Conservation (phyloP, 2,888 invertebrate species). For the Sisyra nigra region DNA sequence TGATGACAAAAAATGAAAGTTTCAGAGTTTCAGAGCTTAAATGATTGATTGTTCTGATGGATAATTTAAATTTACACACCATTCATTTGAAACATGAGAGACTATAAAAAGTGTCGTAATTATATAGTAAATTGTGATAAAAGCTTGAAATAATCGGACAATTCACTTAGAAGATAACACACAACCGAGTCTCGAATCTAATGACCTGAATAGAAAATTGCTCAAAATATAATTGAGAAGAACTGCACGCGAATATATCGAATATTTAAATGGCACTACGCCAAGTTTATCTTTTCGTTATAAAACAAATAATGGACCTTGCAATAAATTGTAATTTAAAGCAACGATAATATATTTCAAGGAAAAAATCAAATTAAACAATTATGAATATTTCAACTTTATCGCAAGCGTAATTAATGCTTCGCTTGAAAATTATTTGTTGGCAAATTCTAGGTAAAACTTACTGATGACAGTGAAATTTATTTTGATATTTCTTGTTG, state of each 20-base stretch:
- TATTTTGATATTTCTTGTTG: conserved; percentile 54
- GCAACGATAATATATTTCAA: neutral
- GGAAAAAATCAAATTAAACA: neutral
- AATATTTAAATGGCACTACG: neutral
- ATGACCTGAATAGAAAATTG: neutral
- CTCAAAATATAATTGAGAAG: neutral
- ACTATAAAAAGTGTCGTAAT: too few relatives aligned
- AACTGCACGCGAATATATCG: neutral
- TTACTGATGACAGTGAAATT: conserved; percentile 60
- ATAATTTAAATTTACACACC: too few relatives aligned
- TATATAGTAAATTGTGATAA: too few relatives aligned
- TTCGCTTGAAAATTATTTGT: neutral
- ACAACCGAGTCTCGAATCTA: neutral
- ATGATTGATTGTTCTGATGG: too few relatives aligned
- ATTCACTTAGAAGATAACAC: too few relatives aligned
- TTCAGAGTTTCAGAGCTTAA: too few relatives aligned
- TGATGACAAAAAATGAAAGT: too few relatives aligned
- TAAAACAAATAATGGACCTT: too few relatives aligned
- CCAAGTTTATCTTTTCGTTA: too few relatives aligned
- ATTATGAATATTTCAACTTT: neutral
- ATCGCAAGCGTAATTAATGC: neutral
- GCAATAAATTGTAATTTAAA: too few relatives aligned
- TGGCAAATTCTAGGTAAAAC: conserved; percentile 21
- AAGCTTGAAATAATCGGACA: too few relatives aligned
- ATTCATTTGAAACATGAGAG: too few relatives aligned